phyloP scores from a whole-genome alignment of 2,888 invertebrate genomes.

The Elmis aenea region DNA sequence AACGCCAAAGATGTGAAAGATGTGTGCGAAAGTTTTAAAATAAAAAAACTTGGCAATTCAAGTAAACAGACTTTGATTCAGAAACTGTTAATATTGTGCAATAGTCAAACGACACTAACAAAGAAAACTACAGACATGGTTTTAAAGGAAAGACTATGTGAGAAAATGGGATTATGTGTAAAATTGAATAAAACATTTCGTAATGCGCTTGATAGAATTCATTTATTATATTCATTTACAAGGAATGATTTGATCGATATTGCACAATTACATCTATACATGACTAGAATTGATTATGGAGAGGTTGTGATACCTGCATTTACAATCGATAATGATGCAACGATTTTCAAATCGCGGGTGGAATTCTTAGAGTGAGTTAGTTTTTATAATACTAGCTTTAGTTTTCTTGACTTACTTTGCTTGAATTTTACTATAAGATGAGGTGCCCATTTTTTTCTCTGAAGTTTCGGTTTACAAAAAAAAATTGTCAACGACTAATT shows the following conservation, averaged over 20 bases:
- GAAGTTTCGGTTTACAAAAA: no score
- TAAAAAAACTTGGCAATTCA: conserved; percentile 10
- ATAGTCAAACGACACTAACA: conserved; percentile 31
- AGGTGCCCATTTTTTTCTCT: no score
- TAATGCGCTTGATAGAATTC: conserved; percentile 29
- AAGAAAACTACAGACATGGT: conserved; percentile 29
- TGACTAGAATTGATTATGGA: conserved; percentile 23
- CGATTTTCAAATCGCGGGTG: conserved; percentile 30
- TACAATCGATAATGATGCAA: conserved; percentile 22
- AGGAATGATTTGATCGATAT: conserved; percentile 27
- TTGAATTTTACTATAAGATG: no score
- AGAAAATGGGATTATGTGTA: conserved; percentile 32
- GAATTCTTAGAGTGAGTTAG: conserved; percentile 33
- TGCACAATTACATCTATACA: conserved; percentile 25
- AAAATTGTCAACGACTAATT: no score
- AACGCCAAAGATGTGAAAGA: conserved; percentile 18
- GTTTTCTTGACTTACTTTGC: no score
- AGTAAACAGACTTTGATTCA: conserved; percentile 19
- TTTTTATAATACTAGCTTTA: no score
- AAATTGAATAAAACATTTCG: conserved; percentile 27
- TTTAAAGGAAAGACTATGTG: conserved; percentile 27
- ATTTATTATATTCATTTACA: conserved; percentile 33
- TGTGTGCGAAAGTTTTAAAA: conserved; percentile 19
- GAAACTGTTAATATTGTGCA: conserved; percentile 26
- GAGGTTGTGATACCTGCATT: conserved; percentile 29